Percentiles rank a stretch among this genome's conserved stretches.
Evolutionary conservation across 2,888 invertebrate genomes (phyloP).

Genomic region (Hypselothyrea guttata): DNA sequence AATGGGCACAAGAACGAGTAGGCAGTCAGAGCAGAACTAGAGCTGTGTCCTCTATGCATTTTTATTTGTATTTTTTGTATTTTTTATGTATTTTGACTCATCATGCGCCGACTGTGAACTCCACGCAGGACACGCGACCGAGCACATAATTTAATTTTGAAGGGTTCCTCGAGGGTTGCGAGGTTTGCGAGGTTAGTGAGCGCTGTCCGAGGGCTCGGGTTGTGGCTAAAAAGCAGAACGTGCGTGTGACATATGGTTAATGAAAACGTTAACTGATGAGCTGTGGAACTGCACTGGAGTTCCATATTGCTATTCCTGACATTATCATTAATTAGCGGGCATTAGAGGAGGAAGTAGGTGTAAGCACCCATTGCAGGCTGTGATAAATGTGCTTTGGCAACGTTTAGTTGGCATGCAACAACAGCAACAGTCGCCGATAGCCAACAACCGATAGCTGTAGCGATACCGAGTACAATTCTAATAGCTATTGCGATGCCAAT

Average conservation of each 20-base stretch:
- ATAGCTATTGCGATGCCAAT: constrained; percentile 9
- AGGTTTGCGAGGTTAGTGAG: not conserved
- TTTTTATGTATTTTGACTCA: constrained; percentile 72
- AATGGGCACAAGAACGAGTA: constrained; percentile 9
- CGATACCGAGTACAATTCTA: not conserved
- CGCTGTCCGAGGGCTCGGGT: constrained; percentile 3
- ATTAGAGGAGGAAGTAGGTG: constrained; percentile 28
- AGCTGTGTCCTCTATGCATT: constrained; percentile 23
- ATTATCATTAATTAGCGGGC: constrained; percentile 57
- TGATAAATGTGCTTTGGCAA: constrained; percentile 52
- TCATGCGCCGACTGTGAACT: constrained; percentile 47
- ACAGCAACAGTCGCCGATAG: constrained; percentile 58
- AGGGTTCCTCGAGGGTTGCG: constrained; percentile 51
- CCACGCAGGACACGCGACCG: constrained; percentile 64
- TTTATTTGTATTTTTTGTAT: constrained; percentile 26
- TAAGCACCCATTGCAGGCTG: constrained; percentile 4
- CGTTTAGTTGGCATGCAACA: constrained; percentile 69
- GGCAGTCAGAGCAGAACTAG: constrained; percentile 6
- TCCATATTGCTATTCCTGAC: constrained; percentile 32
- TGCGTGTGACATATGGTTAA: constrained; percentile 78
- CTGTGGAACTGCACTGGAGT: constrained; percentile 30
- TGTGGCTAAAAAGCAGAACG: constrained; percentile 40
- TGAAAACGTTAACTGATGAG: constrained; percentile 74
- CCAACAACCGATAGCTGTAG: constrained; percentile 3
- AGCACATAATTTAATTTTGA: constrained; percentile 75